Conservation (phyloP, 2,888 invertebrate species). For the Onchidella celtica region DNA sequence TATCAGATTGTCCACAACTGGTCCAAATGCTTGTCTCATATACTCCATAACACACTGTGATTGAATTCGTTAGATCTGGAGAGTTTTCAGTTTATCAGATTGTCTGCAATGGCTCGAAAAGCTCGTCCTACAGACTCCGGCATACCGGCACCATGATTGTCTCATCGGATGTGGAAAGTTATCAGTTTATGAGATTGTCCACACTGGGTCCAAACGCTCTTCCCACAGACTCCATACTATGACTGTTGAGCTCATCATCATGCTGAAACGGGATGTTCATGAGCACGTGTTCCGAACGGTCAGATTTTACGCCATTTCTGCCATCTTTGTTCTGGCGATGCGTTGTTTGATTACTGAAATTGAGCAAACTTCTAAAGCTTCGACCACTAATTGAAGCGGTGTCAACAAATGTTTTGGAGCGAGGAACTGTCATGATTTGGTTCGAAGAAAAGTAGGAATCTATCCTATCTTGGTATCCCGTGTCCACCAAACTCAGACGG, state of each 20-base stretch:
- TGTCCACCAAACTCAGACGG: conserved; percentile 53
- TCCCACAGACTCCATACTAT: conserved; percentile 18
- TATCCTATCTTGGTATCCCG: conserved; percentile 55
- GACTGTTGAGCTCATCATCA: conserved; percentile 11
- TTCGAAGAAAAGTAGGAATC: conserved; percentile 63
- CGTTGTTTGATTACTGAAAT: background rate
- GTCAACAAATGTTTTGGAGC: conserved; percentile 54
- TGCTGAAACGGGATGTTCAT: background rate
- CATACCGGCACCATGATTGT: too few species aligned
- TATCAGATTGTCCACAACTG: too few species aligned
- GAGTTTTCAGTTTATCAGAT: too few species aligned
- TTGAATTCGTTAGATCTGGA: too few species aligned
- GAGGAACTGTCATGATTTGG: conserved; percentile 56
- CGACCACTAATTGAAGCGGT: conserved; percentile 43
- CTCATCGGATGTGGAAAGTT: too few species aligned
- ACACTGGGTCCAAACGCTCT: background rate
- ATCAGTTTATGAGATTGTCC: background rate
- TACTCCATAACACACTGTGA: too few species aligned
- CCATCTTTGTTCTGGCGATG: conserved; percentile 7
- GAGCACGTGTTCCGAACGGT: conserved; percentile 22
- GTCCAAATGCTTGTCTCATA: too few species aligned
- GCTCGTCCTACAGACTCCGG: too few species aligned
- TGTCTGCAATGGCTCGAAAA: too few species aligned
- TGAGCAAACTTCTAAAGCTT: conserved; percentile 38
- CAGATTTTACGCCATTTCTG: conserved; percentile 6